phyloP scores from a whole-genome alignment of 2,113 vertebrate genomes.

The Rhinolophus ferrumequinum region DNA sequence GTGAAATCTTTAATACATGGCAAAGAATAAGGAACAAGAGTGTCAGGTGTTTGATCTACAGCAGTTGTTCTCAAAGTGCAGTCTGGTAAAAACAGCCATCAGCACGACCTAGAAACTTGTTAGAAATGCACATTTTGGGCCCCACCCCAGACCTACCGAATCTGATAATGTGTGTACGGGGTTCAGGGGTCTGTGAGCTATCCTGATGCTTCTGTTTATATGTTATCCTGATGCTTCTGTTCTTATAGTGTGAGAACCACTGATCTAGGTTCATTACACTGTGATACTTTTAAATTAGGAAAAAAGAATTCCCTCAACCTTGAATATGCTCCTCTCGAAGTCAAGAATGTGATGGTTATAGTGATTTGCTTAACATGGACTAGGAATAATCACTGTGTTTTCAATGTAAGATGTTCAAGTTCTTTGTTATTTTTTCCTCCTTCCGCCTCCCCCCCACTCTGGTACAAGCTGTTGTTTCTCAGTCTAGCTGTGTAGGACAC shows the following conservation, averaged over 20 bases:
- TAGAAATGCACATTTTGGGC: background rate
- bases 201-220: background rate
- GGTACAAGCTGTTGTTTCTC: too few species aligned
- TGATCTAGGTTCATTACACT: background rate
- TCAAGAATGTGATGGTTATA: background rate
- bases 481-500: too few species aligned
- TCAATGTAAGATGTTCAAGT: constrained; percentile 56
- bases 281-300: background rate
- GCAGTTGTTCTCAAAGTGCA: background rate
- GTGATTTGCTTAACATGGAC: constrained; percentile 53
- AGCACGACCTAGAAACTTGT: background rate
- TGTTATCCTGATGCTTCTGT: background rate
- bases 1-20: background rate
- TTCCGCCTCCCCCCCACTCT: too few species aligned
- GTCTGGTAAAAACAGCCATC: background rate
- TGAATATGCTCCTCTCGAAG: background rate
- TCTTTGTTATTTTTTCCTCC: background rate
- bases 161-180: background rate
- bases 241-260: background rate
- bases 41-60: background rate
- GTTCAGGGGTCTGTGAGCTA: background rate
- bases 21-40: background rate
- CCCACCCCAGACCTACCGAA: rapidly evolving
- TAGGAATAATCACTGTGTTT: constrained; percentile 59
- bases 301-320: background rate